phyloP scores from a whole-genome alignment of 2,113 vertebrate species.

The Pandion haliaetus region DNA sequence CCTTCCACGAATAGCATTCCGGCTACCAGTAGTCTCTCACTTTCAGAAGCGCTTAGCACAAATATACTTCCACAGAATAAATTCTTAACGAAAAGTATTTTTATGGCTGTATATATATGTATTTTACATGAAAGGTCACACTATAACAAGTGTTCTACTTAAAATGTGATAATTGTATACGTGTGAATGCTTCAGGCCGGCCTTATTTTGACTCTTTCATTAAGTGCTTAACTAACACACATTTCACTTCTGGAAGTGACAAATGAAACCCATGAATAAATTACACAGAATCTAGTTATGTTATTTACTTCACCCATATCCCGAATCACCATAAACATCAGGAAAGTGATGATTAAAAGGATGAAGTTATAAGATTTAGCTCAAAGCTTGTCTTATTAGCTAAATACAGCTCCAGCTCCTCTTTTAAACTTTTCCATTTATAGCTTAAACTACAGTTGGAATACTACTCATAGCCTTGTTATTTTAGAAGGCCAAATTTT shows the following conservation, averaged over 20 bases:
- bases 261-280: background rate
- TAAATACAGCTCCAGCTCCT: background rate
- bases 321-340: background rate
- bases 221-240: background rate
- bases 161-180: background rate
- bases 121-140: background rate
- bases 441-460: background rate
- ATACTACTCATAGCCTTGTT: background rate
- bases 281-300: background rate
- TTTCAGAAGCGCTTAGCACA: background rate
- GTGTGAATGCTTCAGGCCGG: background rate
- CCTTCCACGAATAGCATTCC: background rate
- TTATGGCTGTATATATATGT: background rate
- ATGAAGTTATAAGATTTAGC: background rate
- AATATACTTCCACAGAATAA: background rate
- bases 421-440: background rate
- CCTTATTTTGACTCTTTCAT: background rate
- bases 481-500: background rate
- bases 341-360: background rate
- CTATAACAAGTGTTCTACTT: background rate
- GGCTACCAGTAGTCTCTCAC: conserved; percentile 1
- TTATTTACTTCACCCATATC: background rate
- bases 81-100: background rate
- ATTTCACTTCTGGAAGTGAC: background rate
- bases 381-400: background rate